phyloP scores from a whole-genome alignment of 2,888 invertebrate species.

The Tachina lurida region DNA sequence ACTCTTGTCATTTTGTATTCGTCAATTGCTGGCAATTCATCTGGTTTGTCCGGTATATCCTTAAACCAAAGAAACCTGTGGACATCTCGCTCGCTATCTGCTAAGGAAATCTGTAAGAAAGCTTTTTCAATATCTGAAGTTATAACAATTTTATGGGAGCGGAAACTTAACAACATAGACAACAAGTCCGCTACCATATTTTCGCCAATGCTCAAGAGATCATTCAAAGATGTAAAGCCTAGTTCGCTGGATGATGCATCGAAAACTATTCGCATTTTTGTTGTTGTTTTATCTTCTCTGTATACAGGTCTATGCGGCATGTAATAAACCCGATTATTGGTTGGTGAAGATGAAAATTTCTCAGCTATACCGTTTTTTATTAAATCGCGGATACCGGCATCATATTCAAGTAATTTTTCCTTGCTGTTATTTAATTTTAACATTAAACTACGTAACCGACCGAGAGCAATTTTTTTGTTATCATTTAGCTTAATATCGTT shows the following conservation, averaged over 20 bases:
- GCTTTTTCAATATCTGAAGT: conserved; percentile 71
- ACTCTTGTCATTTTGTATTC: conserved; percentile 67
- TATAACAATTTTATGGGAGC: conserved; percentile 68
- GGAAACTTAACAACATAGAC: conserved; percentile 61
- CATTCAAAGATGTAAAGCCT: conserved; percentile 60
- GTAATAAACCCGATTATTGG: conserved; percentile 41
- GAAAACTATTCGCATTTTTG: conserved; percentile 51
- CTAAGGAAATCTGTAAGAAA: conserved; percentile 68
- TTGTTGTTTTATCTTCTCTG: conserved; percentile 49
- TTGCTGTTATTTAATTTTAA: conserved; percentile 48
- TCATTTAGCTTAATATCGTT: conserved; percentile 29
- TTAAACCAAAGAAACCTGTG: conserved; percentile 71
- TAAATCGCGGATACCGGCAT: conserved; percentile 55
- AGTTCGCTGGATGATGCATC: conserved; percentile 61
- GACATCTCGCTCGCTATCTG: conserved; percentile 61
- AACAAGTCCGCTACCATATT: conserved; percentile 66
- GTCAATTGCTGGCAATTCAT: conserved; percentile 28
- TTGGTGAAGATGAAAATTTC: conserved; percentile 35
- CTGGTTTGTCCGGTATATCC: conserved; percentile 21
- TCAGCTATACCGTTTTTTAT: conserved; percentile 24
- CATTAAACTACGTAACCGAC: conserved; percentile 41
- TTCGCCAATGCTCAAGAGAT: conserved; percentile 61
- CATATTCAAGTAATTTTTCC: conserved; percentile 49
- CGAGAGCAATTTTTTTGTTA: conserved; percentile 50
- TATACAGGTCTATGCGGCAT: conserved; percentile 66